Evolutionary conservation across 2,113 vertebrate species (phyloP).

Genomic region (Sisor rabdophorus): DNA sequence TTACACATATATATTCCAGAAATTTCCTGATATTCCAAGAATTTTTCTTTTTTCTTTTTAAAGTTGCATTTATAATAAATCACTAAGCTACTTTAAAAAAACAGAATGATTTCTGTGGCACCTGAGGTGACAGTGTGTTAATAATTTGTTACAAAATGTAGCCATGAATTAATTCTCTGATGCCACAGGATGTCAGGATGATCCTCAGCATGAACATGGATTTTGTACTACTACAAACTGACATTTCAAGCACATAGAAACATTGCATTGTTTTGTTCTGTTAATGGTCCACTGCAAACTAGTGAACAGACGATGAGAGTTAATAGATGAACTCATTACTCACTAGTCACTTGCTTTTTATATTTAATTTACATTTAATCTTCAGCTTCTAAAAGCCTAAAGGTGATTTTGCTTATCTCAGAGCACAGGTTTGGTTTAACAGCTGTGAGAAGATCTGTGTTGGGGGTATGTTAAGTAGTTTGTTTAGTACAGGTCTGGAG

Average conservation of each 20-base stretch:
- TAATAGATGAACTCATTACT: neutral
- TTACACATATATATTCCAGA: neutral
- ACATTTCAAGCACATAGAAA: neutral
- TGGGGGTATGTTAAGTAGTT: slow-evolving; percentile 64
- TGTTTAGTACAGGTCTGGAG: slow-evolving; percentile 48
- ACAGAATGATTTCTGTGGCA: neutral
- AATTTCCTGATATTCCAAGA: too few relatives aligned
- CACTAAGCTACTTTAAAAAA: too few relatives aligned
- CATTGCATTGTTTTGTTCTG: neutral
- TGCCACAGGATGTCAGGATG: neutral
- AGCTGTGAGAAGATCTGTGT: slow-evolving; percentile 59
- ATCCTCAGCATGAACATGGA: neutral
- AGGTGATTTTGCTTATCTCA: slow-evolving; percentile 52
- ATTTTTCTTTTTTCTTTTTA: neutral
- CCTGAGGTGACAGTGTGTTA: too few relatives aligned
- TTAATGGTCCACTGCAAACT: neutral
- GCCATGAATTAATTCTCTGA: neutral
- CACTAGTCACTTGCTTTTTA: neutral
- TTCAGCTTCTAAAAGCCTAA: neutral
- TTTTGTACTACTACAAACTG: neutral
- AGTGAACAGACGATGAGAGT: neutral
- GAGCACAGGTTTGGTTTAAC: slow-evolving; percentile 57
- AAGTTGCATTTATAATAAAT: too few relatives aligned
- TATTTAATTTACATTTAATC: neutral
- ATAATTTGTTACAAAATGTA: neutral